phyloP scores from a whole-genome alignment of 2,797 vertebrate species.

The Macroramphosus scolopax region DNA sequence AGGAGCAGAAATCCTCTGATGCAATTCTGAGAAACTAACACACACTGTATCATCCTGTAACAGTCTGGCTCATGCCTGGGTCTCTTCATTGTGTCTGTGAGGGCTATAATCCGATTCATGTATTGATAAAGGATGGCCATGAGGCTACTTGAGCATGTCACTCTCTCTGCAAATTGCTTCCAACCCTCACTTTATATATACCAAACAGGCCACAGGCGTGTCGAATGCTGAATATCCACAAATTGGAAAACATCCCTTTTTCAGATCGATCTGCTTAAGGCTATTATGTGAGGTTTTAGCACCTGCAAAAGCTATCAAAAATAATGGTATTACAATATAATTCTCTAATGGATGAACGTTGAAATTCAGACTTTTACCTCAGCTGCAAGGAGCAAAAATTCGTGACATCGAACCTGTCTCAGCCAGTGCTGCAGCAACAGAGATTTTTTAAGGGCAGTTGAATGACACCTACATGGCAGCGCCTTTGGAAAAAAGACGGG shows the following conservation, averaged over 20 bases:
- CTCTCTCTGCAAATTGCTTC: conserved; percentile 38
- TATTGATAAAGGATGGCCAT: conserved; percentile 55
- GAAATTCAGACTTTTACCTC: too few species aligned
- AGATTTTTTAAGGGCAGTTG: conserved; percentile 29
- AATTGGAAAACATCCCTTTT: conserved; percentile 11
- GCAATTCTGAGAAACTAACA: conserved; percentile 76
- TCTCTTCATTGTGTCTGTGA: conserved; percentile 56
- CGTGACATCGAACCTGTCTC: conserved; percentile 28
- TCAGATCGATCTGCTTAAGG: conserved; percentile 30
- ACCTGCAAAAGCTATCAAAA: conserved; percentile 25
- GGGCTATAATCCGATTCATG: conserved; percentile 55
- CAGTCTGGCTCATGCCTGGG: conserved; percentile 38
- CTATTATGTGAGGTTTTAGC: conserved; percentile 9
- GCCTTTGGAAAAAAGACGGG: conserved; percentile 22
- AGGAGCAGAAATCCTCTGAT: conserved; percentile 72
- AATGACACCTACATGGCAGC: conserved; percentile 41
- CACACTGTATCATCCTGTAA: conserved; percentile 59
- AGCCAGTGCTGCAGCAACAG: conserved; percentile 26
- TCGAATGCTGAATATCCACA: conserved; percentile 42
- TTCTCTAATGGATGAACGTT: conserved; percentile 13
- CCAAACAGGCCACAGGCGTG: conserved; percentile 22
- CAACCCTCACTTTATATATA: conserved; percentile 45
- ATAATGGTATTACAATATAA: conserved; percentile 7
- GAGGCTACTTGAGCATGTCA: conserved; percentile 49
- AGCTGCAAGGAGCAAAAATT: conserved; percentile 27